phyloP scores from a whole-genome alignment of 2,888 invertebrate species.

The Chloroclystis v-ata region DNA sequence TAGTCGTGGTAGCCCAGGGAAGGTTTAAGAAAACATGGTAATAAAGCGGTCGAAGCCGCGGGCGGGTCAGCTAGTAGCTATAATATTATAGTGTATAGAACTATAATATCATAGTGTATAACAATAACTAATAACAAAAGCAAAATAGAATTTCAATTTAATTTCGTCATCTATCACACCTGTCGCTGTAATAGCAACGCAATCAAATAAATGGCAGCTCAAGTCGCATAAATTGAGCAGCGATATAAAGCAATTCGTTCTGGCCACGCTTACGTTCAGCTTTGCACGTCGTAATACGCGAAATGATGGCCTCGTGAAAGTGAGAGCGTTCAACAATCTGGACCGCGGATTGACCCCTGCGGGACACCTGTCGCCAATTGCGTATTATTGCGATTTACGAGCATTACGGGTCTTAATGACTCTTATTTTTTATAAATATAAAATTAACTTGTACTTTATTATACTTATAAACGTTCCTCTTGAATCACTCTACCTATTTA shows the following conservation, averaged over 20 bases:
- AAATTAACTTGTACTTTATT: too few relatives aligned
- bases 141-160: not conserved
- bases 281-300: constrained; percentile 31
- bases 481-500: too few relatives aligned
- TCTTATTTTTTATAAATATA: too few relatives aligned
- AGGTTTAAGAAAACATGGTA: too few relatives aligned
- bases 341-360: constrained; percentile 49
- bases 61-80: too few relatives aligned
- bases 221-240: constrained; percentile 20
- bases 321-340: constrained; percentile 56
- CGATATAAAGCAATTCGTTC: constrained; percentile 22
- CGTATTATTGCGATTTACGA: not conserved
- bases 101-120: not conserved
- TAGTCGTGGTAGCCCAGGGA: too few relatives aligned
- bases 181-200: constrained; percentile 3
- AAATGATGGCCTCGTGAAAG: constrained; percentile 56
- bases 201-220: constrained; percentile 13
- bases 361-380: constrained; percentile 45
- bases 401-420: too few relatives aligned
- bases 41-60: too few relatives aligned
- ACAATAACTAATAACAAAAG: not conserved
- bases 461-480: too few relatives aligned
- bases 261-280: constrained; percentile 19
- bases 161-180: constrained; percentile 4
- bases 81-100: too few relatives aligned